Conservation (phyloP, 2,113 vertebrate species). For the Corythoichthys intestinalis region DNA sequence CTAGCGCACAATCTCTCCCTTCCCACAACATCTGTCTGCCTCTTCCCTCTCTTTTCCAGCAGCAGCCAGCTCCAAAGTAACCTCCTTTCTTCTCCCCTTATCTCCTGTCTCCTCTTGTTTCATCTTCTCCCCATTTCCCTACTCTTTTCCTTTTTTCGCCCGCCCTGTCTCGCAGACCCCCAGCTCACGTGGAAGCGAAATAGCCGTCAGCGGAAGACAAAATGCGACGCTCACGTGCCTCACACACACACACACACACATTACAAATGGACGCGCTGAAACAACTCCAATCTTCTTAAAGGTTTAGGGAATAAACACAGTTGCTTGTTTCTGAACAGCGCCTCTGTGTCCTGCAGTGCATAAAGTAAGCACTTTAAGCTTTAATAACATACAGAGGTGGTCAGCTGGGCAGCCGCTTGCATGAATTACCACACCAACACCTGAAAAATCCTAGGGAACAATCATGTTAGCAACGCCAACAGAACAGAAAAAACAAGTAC, state of each 20-base stretch:
- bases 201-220: slow-evolving; percentile 45
- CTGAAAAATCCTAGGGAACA: neutral
- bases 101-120: slow-evolving; percentile 9
- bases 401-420: slow-evolving; percentile 44
- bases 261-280: slow-evolving; percentile 31
- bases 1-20: slow-evolving; percentile 35
- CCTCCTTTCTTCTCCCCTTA: neutral
- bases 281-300: slow-evolving; percentile 64
- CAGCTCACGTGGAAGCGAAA: slow-evolving; percentile 49
- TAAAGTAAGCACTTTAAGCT: slow-evolving; percentile 37
- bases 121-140: slow-evolving; percentile 1
- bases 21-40: slow-evolving; percentile 8
- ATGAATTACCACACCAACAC: slow-evolving; percentile 30
- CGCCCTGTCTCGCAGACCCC: slow-evolving; percentile 15
- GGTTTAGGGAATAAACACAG: slow-evolving; percentile 64
- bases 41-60: neutral
- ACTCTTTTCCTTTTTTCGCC: neutral
- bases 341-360: slow-evolving; percentile 22
- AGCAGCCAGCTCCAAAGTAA: neutral
- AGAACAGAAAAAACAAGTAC: neutral
- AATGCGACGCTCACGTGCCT: slow-evolving; percentile 48
- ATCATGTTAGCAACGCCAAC: too few relatives aligned
- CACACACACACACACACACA: slow-evolving; percentile 21
- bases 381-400: slow-evolving; percentile 39
- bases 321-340: slow-evolving; percentile 56